Conservation (phyloP, 2,797 vertebrate species). For the Pyrocephalus nanus region DNA sequence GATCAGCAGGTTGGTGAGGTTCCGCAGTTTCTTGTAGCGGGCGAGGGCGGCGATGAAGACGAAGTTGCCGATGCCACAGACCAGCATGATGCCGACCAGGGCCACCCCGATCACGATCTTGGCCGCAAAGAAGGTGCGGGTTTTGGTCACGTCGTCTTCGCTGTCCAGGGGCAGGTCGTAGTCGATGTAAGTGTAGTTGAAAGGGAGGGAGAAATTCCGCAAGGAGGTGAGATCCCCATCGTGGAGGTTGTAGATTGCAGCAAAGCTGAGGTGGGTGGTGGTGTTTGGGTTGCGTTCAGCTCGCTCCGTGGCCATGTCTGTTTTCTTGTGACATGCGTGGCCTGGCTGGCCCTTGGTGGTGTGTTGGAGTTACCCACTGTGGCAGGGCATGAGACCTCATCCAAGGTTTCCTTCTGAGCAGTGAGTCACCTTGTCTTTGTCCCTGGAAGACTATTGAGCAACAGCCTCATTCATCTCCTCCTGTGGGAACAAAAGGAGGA, state of each 20-base stretch:
- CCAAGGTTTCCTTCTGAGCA: background rate
- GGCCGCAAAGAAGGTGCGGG: constrained; percentile 88
- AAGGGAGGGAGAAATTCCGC: constrained; percentile 70
- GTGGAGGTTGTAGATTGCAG: constrained; percentile 49
- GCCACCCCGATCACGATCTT: constrained; percentile 89
- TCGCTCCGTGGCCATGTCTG: constrained; percentile 2
- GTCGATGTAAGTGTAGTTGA: constrained; percentile 83
- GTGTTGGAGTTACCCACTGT: background rate
- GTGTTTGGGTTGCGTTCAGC: background rate
- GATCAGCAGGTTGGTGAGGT: constrained; percentile 95
- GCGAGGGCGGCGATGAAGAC: constrained; percentile 89
- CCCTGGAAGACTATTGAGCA: background rate
- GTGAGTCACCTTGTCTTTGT: background rate
- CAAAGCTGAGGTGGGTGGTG: background rate
- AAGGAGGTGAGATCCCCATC: constrained; percentile 42
- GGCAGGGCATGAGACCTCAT: background rate
- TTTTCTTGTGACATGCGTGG: background rate
- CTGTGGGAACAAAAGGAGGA: constrained; percentile 49
- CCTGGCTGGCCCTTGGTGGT: background rate
- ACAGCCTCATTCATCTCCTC: constrained; percentile 5
- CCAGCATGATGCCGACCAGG: constrained; percentile 90
- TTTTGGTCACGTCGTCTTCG: constrained; percentile 89
- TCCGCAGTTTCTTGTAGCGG: constrained; percentile 93
- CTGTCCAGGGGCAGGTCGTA: constrained; percentile 87
- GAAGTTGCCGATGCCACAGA: constrained; percentile 94